phyloP scores from a whole-genome alignment of 2,113 vertebrate species.

The Oophaga pumilio region DNA sequence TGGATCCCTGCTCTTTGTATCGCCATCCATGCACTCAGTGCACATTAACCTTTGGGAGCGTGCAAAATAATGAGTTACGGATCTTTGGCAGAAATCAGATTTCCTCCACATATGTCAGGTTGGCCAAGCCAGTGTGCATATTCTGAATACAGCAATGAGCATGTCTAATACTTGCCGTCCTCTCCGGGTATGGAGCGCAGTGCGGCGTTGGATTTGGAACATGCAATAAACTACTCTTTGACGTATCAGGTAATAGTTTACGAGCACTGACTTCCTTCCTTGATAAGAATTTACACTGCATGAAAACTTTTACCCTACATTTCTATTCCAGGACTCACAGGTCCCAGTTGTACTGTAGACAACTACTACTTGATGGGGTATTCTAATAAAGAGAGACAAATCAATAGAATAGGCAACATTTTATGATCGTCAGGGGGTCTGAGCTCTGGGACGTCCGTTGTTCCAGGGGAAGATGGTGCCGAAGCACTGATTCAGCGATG shows the following conservation, averaged over 20 bases:
- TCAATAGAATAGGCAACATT: no score
- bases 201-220: background rate
- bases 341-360: no score
- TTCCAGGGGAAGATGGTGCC: no score
- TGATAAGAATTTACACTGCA: background rate
- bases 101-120: constrained; percentile 27
- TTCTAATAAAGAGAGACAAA: no score
- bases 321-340: no score
- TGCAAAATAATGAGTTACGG: constrained; percentile 35
- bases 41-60: constrained; percentile 46
- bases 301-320: background rate
- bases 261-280: background rate
- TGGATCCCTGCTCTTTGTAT: constrained; percentile 14
- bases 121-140: constrained; percentile 31
- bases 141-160: constrained; percentile 30
- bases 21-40: background rate
- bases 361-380: no score
- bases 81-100: constrained; percentile 41
- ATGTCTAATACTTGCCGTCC: background rate
- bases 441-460: no score
- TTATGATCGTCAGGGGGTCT: no score
- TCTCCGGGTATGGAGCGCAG: background rate
- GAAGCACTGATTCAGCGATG: no score
- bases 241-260: background rate
- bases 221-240: no score